Evolutionary conservation across 2,797 vertebrate genomes (phyloP), one percentile per base, ranked within the genome.

Genomic region (Pantherophis alleghaniensis): DNA sequence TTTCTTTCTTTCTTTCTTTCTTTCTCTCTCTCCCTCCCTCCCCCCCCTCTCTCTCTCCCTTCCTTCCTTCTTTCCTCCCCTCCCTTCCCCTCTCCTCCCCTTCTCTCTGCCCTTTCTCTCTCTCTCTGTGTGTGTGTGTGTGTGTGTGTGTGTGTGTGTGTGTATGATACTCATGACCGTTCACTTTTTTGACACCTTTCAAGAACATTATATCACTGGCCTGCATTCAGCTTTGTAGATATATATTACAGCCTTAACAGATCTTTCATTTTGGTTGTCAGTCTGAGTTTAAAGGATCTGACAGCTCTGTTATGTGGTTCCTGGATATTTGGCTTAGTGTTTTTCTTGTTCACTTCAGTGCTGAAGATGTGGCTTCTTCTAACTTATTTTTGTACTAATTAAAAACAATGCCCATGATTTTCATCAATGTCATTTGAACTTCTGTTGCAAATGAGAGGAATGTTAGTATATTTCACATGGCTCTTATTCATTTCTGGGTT

Each of bases 1-100:
- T n/a, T 0, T 13, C 9, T 26, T 1, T 4, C 26, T 10, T 1
- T 1, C 57, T 59, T 2, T 2, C 37, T 22, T 12, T 12, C 28
- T 2, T 12, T n/a, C 59, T 24, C 7, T 60, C 59, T 24, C n/a
- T 14, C 2, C 28, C 9, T 11, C 0, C 3, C 24, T 9, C 3
- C 3, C 1, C 24, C 4, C 3, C 1, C 59, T 24, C 7, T 60
- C 59, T 24, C n/a, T 14, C 2, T 9, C 3, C 7, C 57, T 59
- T 22, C 20, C 57, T 22, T 6, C 26, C 28, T 14, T 5, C 28
- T 5, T 12, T n/a, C 1, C 63, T n/a, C 5, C 1, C 12, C 28
- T 13, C 0, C 14, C 13, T 2, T 5, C 2, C 13, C 4, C 5
- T 5, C 5, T 4, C 11, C 0, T 59, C 57, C 57, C 16, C 51